Conservation (phyloP, 2,797 vertebrate species). For the Australoheros facetus region DNA sequence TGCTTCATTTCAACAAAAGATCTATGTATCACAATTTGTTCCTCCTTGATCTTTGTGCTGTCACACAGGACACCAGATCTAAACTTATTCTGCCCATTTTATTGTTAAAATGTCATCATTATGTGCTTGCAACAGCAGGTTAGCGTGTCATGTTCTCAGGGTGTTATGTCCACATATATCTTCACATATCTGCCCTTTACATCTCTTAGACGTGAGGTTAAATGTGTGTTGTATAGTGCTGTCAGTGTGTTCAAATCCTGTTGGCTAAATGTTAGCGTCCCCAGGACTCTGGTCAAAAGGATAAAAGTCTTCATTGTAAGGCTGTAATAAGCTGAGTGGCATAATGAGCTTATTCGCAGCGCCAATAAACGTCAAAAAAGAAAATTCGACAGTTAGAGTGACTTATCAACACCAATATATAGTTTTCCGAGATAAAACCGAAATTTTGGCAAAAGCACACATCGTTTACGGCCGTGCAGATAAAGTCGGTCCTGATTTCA, state of each 20-base stretch:
- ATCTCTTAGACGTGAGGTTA: constrained; percentile 17
- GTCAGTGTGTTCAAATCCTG: constrained; percentile 37
- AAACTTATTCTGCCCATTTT: neutral
- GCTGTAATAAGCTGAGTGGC: constrained; percentile 57
- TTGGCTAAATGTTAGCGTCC: constrained; percentile 22
- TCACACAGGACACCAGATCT: neutral
- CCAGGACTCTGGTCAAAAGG: neutral
- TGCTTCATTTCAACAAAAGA: constrained; percentile 5
- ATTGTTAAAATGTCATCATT: neutral
- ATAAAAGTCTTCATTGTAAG: constrained; percentile 35
- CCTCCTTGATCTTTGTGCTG: neutral
- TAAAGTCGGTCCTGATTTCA: constrained; percentile 12
- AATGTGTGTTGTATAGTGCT: constrained; percentile 23
- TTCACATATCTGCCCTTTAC: constrained; percentile 7
- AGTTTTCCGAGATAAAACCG: constrained; percentile 9
- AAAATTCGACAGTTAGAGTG: constrained; percentile 19
- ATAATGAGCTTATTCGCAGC: constrained; percentile 39
- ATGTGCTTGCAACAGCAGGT: constrained; percentile 19
- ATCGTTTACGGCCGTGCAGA: constrained; percentile 19
- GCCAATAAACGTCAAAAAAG: constrained; percentile 23
- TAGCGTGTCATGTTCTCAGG: constrained; percentile 67
- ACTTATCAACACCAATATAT: neutral
- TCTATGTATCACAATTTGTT: constrained; percentile 28
- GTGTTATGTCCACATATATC: constrained; percentile 40
- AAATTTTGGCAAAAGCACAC: constrained; percentile 13